Evolutionary conservation across 2,797 vertebrate genomes (phyloP), one percentile per base, ranked within the genome.

Genomic region (Psittacula derbiana): DNA sequence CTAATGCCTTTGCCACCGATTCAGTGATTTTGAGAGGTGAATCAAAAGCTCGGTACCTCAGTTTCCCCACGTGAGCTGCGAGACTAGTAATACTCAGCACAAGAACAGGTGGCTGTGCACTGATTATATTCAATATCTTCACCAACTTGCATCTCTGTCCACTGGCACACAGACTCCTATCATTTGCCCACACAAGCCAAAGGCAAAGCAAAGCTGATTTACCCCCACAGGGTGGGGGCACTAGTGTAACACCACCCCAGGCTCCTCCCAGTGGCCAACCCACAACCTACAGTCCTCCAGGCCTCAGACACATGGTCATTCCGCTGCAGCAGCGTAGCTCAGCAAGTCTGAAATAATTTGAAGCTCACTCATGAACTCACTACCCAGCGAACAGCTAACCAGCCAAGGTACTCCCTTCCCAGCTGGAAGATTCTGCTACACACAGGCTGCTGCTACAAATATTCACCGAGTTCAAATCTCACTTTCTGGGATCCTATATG

Each of bases 231-330:
- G 18, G 16, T n/a, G 25, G 18, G 19, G 33, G 69, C 38, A 8
- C 12, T 14, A 13, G 10, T 2, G 23, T 25, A 30, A 36, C 23
- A 40, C 80, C 47, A 66, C 43, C 73, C 43, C 30, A 57, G 24
- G 61, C 52, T 62, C 46, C 40, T 57, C n/a, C 40, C 86, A 28
- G 53, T 6, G 25, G 31, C 30, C 79, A 43, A 15, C 52, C 23
- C 24, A 36, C 3, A 17, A 75, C 15, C 81, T 40, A 6, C 21
- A 28, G 71, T 4, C 33, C 60, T 81, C 3, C 1, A 30, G 58
- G 31, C 44, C 31, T 58, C 0, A 0, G 47, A n/a, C 44, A 36
- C 66, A 10, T 0, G 1, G 27, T 87, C 31, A 14, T 23, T 36
- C 46, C 36, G 13, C 61, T 52, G 38, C 4, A 1, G 50, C 62